Evolutionary conservation across 2,113 vertebrate genomes (phyloP).

Genomic region (Lagenorhynchus albirostris): DNA sequence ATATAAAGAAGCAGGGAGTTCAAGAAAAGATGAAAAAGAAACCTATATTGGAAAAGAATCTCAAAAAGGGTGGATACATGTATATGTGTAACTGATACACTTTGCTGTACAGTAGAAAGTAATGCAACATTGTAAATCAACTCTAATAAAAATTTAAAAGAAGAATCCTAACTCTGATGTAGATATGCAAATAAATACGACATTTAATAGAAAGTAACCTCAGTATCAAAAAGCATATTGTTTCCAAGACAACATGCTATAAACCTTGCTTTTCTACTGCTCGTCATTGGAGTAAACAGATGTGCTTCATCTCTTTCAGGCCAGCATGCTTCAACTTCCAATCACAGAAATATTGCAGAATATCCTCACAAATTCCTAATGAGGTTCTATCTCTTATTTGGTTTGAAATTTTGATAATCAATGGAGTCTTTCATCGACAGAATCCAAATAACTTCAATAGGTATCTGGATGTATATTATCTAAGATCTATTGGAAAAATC

Average conservation of each 20-base stretch:
- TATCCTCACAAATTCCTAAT: background rate
- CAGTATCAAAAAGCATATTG: background rate
- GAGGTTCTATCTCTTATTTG: background rate
- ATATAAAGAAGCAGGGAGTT: background rate
- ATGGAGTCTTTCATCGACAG: background rate
- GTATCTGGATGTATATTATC: background rate
- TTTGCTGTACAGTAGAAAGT: background rate
- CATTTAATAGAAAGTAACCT: constrained; percentile 21
- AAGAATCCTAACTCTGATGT: constrained; percentile 18
- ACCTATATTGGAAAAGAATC: background rate
- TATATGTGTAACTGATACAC: background rate
- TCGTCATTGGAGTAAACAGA: background rate
- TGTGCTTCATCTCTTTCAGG: background rate
- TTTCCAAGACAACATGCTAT: background rate
- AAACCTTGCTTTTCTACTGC: background rate
- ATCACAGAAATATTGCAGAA: background rate
- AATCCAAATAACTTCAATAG: background rate
- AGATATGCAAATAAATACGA: constrained; percentile 2
- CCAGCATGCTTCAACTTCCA: background rate
- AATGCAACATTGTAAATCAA: too few species aligned
- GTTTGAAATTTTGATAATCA: background rate
- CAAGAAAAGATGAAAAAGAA: constrained; percentile 29
- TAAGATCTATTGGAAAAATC: background rate
- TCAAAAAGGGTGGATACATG: background rate
- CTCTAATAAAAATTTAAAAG: background rate